Percentiles rank a stretch among this genome's conserved stretches.
These are phyloP conservation scores for Cydia fagiglandana DNA, from an alignment of 1,140 invertebrate genomes.

Conservation along the genomic window DNA sequence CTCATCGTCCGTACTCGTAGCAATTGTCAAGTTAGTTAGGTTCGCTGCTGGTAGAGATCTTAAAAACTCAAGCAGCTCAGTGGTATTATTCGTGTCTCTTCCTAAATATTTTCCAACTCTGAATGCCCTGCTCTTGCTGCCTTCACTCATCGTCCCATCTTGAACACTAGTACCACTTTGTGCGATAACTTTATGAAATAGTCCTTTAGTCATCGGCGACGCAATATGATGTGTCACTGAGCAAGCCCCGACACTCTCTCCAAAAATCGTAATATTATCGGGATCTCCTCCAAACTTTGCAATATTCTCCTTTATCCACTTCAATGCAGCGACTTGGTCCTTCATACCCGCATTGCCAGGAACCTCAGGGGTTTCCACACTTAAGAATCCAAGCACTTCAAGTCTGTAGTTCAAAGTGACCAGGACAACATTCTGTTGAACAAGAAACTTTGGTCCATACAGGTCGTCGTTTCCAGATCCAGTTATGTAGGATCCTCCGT, in stretches of 20 bases:
- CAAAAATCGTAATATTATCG: constrained; percentile 86
- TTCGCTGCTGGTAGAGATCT: constrained; percentile 62
- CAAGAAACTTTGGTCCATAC: constrained; percentile 82
- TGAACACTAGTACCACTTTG: constrained; percentile 83
- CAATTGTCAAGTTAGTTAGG: constrained; percentile 59
- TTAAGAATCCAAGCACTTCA: constrained; percentile 83
- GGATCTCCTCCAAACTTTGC: constrained; percentile 86
- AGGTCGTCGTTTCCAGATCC: constrained; percentile 79
- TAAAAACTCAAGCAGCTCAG: constrained; percentile 72
- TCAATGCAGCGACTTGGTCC: constrained; percentile 80
- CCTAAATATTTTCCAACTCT: constrained; percentile 69
- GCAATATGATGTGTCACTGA: constrained; percentile 86
- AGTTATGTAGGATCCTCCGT: constrained; percentile 81
- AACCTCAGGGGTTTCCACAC: constrained; percentile 79
- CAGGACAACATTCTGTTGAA: constrained; percentile 83
- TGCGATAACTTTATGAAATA: constrained; percentile 76
- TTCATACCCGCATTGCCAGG: constrained; percentile 85
- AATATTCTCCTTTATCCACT: constrained; percentile 74
- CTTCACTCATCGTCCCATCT: constrained; percentile 72
- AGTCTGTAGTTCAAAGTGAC: constrained; percentile 86
- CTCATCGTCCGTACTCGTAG: constrained; percentile 56
- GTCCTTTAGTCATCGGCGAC: constrained; percentile 83
- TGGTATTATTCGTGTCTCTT: constrained; percentile 65
- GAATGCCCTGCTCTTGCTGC: constrained; percentile 61
- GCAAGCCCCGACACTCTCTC: constrained; percentile 85